A percentile compares a stretch with the other conserved stretches of the same genome.
These are phyloP conservation scores for Anthoptus insignis DNA, from an alignment of 2,888 invertebrate species.

Conservation along the genomic window DNA sequence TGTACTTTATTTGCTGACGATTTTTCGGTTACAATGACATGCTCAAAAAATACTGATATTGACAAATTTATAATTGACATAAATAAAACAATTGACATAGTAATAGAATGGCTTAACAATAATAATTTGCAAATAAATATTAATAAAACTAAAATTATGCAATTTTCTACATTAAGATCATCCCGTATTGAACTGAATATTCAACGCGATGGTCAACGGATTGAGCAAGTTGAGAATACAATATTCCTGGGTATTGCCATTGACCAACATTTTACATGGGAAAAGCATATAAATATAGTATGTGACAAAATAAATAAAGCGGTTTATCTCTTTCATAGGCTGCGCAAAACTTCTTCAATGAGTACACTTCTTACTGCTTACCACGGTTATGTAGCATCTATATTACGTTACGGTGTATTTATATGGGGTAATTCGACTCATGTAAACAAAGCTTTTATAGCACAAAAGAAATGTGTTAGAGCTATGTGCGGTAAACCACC, in stretches of 20 bases:
- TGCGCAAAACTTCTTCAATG: neutral
- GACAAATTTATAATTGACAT: slow-evolving; percentile 2
- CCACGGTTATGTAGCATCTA: neutral
- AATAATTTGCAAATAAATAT: neutral
- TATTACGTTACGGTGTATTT: neutral
- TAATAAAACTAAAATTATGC: neutral
- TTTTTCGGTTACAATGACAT: neutral
- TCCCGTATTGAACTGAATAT: neutral
- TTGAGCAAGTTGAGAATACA: neutral
- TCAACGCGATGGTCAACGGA: neutral
- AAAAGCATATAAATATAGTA: neutral
- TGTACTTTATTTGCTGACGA: neutral
- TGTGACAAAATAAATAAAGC: slow-evolving; percentile 1
- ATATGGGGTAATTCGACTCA: neutral
- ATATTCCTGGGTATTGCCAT: neutral
- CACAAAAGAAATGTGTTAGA: neutral
- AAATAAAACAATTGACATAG: neutral
- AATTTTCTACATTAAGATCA: neutral
- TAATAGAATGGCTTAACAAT: neutral
- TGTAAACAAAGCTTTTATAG: neutral
- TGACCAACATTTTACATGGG: neutral
- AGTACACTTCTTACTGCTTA: neutral
- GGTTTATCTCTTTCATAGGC: neutral
- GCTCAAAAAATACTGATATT: neutral
- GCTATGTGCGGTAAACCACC: neutral